Conservation (phyloP, 2,113 vertebrate genomes). For the Dissostichus mawsoni region DNA sequence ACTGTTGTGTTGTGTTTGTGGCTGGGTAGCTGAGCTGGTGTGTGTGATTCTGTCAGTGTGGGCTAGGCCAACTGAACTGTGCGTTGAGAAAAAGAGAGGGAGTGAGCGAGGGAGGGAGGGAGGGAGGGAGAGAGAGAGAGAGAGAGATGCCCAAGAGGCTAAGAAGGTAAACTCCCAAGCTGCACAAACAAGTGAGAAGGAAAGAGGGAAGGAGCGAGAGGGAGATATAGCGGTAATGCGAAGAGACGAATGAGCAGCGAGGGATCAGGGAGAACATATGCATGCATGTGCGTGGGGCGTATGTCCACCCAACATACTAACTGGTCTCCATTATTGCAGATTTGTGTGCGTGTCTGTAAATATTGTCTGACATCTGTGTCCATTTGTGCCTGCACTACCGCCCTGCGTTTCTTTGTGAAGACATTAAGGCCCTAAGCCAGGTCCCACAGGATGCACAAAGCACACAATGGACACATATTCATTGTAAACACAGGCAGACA, state of each 20-base stretch:
- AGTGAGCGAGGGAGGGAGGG: slow-evolving; percentile 23
- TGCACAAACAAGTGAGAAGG: slow-evolving; percentile 75
- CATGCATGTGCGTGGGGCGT: neutral
- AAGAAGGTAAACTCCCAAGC: slow-evolving; percentile 78
- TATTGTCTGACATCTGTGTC: slow-evolving; percentile 47
- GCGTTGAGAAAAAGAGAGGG: slow-evolving; percentile 42
- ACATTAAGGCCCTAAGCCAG: slow-evolving; percentile 58
- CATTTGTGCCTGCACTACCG: slow-evolving; percentile 32
- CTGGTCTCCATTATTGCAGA: slow-evolving; percentile 34
- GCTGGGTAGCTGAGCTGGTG: slow-evolving; percentile 57
- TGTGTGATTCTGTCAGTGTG: slow-evolving; percentile 71
- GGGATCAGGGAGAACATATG: slow-evolving; percentile 46
- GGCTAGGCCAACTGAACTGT: slow-evolving; percentile 73
- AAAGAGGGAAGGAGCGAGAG: slow-evolving; percentile 46
- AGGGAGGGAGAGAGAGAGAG: slow-evolving; percentile 24
- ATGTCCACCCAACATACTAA: slow-evolving; percentile 29
- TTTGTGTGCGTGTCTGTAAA: slow-evolving; percentile 44
- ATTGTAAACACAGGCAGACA: slow-evolving; percentile 33
- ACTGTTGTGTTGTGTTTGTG: slow-evolving; percentile 71
- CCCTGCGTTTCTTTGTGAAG: slow-evolving; percentile 47
- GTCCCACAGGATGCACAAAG: slow-evolving; percentile 63
- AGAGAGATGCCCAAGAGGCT: slow-evolving; percentile 72
- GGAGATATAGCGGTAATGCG: slow-evolving; percentile 69
- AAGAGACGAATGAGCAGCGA: slow-evolving; percentile 63
- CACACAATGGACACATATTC: slow-evolving; percentile 58